Base-by-base conservation (phyloP, 2,113 vertebrate species). In the Chroicocephalus ridibundus region DNA sequence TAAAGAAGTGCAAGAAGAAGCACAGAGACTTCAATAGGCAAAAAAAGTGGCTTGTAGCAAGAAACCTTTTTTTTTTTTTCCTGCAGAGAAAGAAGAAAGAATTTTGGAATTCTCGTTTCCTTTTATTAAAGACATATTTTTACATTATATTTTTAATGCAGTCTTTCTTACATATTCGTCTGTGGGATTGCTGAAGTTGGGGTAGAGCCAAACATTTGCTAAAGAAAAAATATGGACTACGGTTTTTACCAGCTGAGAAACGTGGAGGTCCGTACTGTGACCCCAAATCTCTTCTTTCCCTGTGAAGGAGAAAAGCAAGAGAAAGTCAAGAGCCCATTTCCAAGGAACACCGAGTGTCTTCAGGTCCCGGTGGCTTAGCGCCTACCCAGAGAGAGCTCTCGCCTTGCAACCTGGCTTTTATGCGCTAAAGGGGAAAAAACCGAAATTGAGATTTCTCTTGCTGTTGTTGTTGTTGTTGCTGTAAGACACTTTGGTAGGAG, bases 121-220 rank as follows among this genome's bases (percentile, higher is more conserved):
- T 78, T 97, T 97, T 95, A 96, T 96, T 96, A 96, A 96, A 96
- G 92, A 90, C 82, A 84, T 91, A 94, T 92, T 96, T 98, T 96
- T 90, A 90, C 76, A 22, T 82, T 92, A 82, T 69, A 54, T 69
- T 91, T 94, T 90, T 91, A 89, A 86, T 55, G 57, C 55, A 44
- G 40, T 60, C 80, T 72, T 94, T 76, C 29, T 51, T 95, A 79
- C 58, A 29, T n/a, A 77, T 79, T 74, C 85, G 52, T 38, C 57
- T 66, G n/a, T 54, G 47, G 62, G 93, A 93, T 26, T 75, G 62
- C 46, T 88, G 40, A 84, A 68, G 34, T 25, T 97, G 94, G 86
- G 92, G 42, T 26, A 77, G 40, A 3, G 76, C 96, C 95, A 95
- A 92, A 61, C 10, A 51, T 58, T 80, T 55, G 15, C 89, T 77